Evolutionary conservation across 2,113 vertebrate genomes (phyloP).

Genomic region (Clarias gariepinus): DNA sequence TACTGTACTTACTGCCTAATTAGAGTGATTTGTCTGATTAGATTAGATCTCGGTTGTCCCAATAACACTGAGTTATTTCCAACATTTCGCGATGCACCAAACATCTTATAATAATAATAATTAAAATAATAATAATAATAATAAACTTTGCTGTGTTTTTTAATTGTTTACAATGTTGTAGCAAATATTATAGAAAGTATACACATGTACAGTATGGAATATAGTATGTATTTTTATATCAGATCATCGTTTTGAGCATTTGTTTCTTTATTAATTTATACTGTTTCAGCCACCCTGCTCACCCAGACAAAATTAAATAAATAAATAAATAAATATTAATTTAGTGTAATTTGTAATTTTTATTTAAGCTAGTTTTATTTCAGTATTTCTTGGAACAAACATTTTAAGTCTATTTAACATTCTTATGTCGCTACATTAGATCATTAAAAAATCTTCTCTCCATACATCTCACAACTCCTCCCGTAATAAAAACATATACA

Average conservation of each 20-base stretch:
- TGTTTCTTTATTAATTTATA: no score
- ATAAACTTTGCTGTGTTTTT: neutral
- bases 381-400: neutral
- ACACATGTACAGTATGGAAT: no score
- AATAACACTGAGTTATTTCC: neutral
- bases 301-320: no score
- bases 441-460: neutral
- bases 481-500: neutral
- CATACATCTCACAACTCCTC: neutral
- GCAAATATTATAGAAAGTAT: no score
- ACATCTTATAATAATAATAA: neutral
- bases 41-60: neutral
- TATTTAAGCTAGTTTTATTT: neutral
- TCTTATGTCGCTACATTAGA: neutral
- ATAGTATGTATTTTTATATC: no score
- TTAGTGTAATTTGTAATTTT: no score
- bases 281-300: no score
- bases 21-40: slow-evolving; percentile 31
- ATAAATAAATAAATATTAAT: no score
- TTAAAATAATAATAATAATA: no score
- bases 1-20: slow-evolving; percentile 4
- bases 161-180: neutral
- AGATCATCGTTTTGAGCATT: no score
- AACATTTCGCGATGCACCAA: neutral
- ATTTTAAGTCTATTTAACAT: neutral